A percentile compares a stretch with the other conserved stretches of the same genome.
phyloP scores from a whole-genome alignment of 53 echinoderm and acorn worm genomes.

The Hippasteria phrygiana region DNA sequence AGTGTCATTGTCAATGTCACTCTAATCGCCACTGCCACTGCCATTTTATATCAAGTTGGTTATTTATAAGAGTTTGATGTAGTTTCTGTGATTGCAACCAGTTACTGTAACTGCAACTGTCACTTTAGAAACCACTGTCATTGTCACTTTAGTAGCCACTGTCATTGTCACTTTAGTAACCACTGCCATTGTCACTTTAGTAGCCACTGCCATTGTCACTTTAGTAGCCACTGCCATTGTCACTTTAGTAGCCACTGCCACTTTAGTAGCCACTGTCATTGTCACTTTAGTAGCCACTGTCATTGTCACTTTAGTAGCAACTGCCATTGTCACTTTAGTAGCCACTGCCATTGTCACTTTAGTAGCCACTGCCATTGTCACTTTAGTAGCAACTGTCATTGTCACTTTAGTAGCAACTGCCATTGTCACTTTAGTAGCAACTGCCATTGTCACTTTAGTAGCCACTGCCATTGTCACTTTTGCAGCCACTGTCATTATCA shows the following conservation, averaged over 20 bases:
- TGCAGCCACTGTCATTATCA: not conserved
- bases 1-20: slow-evolving; percentile 82
- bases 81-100: not conserved
- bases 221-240: slow-evolving; percentile 31
- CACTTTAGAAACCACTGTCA: not conserved
- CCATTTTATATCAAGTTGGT: slow-evolving; percentile 53
- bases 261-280: too few species aligned
- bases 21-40: slow-evolving; percentile 62
- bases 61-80: slow-evolving; percentile 72
- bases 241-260: too few species aligned
- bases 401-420: slow-evolving; percentile 3
- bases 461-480: slow-evolving; percentile 22
- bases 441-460: slow-evolving; percentile 1
- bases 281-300: slow-evolving; percentile 23
- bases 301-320: slow-evolving; percentile 5
- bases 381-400: not conserved
- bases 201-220: not conserved
- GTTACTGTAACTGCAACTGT: not conserved
- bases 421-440: not conserved
- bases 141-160: not conserved
- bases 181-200: slow-evolving; percentile 23
- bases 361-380: slow-evolving; percentile 27
- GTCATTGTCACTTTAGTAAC: not conserved
- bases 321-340: not conserved
- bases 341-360: slow-evolving; percentile 24